Evolutionary conservation across 2,888 invertebrate species (phyloP).

Genomic region (Ormyrus thymus): DNA sequence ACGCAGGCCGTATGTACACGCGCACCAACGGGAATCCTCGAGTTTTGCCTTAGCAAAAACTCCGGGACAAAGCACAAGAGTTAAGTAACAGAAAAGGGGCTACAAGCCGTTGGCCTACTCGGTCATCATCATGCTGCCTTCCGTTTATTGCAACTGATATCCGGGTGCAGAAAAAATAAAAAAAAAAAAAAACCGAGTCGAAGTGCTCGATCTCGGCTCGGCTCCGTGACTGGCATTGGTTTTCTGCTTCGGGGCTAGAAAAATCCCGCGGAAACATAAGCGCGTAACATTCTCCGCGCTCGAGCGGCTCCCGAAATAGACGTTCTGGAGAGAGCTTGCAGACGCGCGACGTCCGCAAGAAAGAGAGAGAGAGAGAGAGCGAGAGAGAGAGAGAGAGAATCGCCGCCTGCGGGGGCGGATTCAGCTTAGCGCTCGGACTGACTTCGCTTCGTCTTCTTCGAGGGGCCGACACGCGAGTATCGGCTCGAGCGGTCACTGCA

Average conservation of each 20-base stretch:
- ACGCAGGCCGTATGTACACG: slow-evolving; percentile 1
- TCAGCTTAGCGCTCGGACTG: not conserved
- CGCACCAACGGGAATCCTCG: not conserved
- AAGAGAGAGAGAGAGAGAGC: too few species aligned
- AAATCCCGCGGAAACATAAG: slow-evolving; percentile 49
- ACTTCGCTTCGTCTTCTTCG: slow-evolving; percentile 12
- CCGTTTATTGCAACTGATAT: not conserved
- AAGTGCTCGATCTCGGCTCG: slow-evolving; percentile 35
- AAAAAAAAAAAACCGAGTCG: not conserved
- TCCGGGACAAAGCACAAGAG: not conserved
- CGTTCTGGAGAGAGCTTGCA: slow-evolving; percentile 61
- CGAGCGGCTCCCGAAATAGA: slow-evolving; percentile 63
- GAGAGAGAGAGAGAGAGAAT: not conserved
- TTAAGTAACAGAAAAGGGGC: not conserved
- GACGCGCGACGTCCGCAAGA: slow-evolving; percentile 8
- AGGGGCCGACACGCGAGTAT: not conserved
- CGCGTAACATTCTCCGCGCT: slow-evolving; percentile 51
- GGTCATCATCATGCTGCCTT: slow-evolving; percentile 17
- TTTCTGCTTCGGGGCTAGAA: slow-evolving; percentile 55
- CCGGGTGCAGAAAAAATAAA: not conserved
- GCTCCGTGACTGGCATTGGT: slow-evolving; percentile 33
- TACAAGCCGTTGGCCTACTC: slow-evolving; percentile 25
- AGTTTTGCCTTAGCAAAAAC: not conserved
- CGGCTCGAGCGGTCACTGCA: too few species aligned
- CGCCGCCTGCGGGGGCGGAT: not conserved